Base-by-base conservation (phyloP, 1,140 invertebrate species). In the Lepidostoma basale region DNA sequence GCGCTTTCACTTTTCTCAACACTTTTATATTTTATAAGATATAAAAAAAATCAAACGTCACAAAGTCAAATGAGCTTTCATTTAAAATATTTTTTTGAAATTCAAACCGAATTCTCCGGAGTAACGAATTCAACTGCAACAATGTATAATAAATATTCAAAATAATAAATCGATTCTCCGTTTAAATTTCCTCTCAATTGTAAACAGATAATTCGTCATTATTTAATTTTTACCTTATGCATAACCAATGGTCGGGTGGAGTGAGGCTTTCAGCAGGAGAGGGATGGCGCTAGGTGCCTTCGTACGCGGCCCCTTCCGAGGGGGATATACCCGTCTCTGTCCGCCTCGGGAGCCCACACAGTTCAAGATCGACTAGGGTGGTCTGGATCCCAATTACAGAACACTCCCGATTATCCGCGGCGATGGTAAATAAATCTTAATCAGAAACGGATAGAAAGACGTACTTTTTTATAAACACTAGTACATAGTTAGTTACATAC, bases 351-450 rank as follows among this genome's bases (percentile, higher is more conserved):
- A 12, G 59, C 28, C 54, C 39, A 66, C 49, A 42, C 63, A 23
- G 39, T 56, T 56, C 36, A 25, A 58, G 30, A 56, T 22, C 62
- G 30, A 64, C 52, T 42, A 70, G 68, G 68, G 68, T 70, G 68
- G 68, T 70, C 68, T 56, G n/a, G 44, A 54, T 66, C 62, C 68
- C 68, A 70, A 70, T 70, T 70, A 70, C 63, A 65, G 39, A 69
- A 60, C 39, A 60, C 56, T 60, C 56, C 42, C 56, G 56, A 40
- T 60, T 60, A 60, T 60, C 56, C 56, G 56, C 36, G 56, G 52
- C 52, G 52, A 56, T 18, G 52, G 52, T 56, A 56, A 56, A 56
- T 56, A 56, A 56, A 56, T 56, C 52, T 56, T 39, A 56, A 56
- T 56, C 52, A 56, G 52, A 56, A 36, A 36, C 33, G 14, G 33